These are phyloP conservation scores for Bombylius major DNA, from an alignment of 2,888 invertebrate genomes.

Conservation along the genomic window DNA sequence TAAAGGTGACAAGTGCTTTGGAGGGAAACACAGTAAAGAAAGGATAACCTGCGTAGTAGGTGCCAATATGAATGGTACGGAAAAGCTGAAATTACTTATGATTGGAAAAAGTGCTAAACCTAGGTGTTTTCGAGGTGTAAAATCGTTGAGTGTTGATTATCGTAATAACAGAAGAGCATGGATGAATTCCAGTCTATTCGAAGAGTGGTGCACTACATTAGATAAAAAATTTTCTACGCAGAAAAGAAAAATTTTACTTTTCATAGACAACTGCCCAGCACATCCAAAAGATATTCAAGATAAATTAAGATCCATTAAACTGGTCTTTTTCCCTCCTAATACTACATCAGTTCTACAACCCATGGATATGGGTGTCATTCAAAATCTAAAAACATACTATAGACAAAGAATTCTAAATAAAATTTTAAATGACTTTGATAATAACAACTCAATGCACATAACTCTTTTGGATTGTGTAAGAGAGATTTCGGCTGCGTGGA, in stretches of 20 bases:
- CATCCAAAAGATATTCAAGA: constrained; percentile 1
- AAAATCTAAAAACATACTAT: too few species aligned
- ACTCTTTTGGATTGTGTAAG: too few species aligned
- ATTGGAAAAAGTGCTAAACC: constrained; percentile 18
- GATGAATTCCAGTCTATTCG: constrained; percentile 11
- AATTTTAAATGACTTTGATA: too few species aligned
- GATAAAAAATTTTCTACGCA: neutral
- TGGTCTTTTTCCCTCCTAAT: too few species aligned
- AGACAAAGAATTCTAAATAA: too few species aligned
- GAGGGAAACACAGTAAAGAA: constrained; percentile 16
- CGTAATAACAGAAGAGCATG: neutral
- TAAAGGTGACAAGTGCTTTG: constrained; percentile 14
- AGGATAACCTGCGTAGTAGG: constrained; percentile 18
- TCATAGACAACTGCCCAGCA: constrained; percentile 18
- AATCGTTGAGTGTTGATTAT: neutral
- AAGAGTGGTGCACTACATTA: constrained; percentile 12
- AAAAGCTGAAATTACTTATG: constrained; percentile 17
- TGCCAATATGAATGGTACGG: constrained; percentile 18
- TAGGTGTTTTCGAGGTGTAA: constrained; percentile 17
- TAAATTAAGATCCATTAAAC: too few species aligned
- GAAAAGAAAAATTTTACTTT: constrained; percentile 15
- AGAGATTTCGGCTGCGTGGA: too few species aligned
- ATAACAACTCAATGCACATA: too few species aligned
- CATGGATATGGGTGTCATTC: too few species aligned
- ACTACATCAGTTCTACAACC: too few species aligned